A percentile compares a stretch with the other conserved stretches of the same genome.
Evolutionary conservation across 2,797 vertebrate genomes (phyloP).

Genomic region (Paratrypauchen microcephalus): DNA sequence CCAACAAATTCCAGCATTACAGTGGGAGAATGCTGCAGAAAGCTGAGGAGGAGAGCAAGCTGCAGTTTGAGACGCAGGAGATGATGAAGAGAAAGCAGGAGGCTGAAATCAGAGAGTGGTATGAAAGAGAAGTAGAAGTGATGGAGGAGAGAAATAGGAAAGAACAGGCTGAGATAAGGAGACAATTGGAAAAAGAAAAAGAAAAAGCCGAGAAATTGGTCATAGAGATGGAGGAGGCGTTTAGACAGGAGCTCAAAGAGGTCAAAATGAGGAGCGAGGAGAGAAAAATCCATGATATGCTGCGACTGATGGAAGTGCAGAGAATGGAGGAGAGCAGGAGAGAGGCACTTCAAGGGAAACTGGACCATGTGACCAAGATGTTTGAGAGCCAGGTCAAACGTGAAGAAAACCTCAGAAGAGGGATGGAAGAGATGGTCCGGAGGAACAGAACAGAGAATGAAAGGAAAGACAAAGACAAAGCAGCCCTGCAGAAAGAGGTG

Average conservation of each 20-base stretch:
- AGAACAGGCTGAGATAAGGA: slow-evolving; percentile 44
- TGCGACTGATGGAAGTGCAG: slow-evolving; percentile 39
- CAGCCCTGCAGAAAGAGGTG: slow-evolving; percentile 47
- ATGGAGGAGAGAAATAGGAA: slow-evolving; percentile 26
- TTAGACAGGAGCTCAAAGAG: slow-evolving; percentile 27
- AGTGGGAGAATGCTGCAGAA: slow-evolving; percentile 46
- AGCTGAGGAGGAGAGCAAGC: slow-evolving; percentile 41
- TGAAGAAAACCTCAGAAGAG: slow-evolving; percentile 36
- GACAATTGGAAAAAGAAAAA: slow-evolving; percentile 31
- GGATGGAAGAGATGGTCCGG: slow-evolving; percentile 38
- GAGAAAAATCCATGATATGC: slow-evolving; percentile 44
- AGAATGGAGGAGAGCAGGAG: slow-evolving; percentile 49
- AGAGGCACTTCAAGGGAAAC: slow-evolving; percentile 36
- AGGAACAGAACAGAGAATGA: slow-evolving; percentile 33
- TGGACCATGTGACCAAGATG: slow-evolving; percentile 35
- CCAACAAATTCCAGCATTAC: slow-evolving; percentile 43
- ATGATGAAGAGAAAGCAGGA: slow-evolving; percentile 33
- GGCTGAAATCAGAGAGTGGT: slow-evolving; percentile 33
- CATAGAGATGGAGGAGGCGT: slow-evolving; percentile 28
- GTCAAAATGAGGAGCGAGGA: slow-evolving; percentile 40
- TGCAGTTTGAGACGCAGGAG: slow-evolving; percentile 31
- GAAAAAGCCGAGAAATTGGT: slow-evolving; percentile 25
- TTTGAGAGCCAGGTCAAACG: slow-evolving; percentile 39
- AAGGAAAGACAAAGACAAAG: slow-evolving; percentile 42
- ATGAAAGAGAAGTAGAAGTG: slow-evolving; percentile 42